Base-by-base conservation (phyloP, 2,888 invertebrate genomes). In the Caenorhabditis panamensis region DNA sequence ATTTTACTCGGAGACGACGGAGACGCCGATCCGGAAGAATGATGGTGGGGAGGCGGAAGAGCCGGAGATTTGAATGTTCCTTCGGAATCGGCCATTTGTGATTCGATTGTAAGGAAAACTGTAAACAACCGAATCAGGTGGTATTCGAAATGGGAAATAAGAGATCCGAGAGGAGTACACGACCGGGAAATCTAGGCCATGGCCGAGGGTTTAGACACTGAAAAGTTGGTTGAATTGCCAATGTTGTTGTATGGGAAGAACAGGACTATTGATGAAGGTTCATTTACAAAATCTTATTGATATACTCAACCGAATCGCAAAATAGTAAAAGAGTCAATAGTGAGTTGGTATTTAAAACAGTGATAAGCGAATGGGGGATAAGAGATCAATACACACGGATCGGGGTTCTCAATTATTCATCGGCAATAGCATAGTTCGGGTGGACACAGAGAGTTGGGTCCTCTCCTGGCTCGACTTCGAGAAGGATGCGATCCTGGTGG, bases 401-500 rank as follows among this genome's bases (percentile, higher is more conserved):
- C 2, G n/a, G 31, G 9, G 24, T 18, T 36, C n/a, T 26, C 20
- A 68, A 54, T 76, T 63, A 81, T 77, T 81, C 77, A 54, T 84
- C 84, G 63, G 79, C 95, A 56, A 96, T 93, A 58, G 95, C 94
- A 91, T 96, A 98, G 92, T 97, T 97, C 0, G 98, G 98, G 93
- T 99, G 97, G 0, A 97, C 97, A 18, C 97, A 95, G 5, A 98
- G 92, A 51, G 95, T 91, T 0, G 96, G 96, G 92, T 96, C 95
- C 37, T 94, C 94, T 76, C 94, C 94, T 0, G 93, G 93, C 28
- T 83, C 84, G 9, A 85, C 62, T 58, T 77, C 77, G 18, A 81
- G 61, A 22, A 82, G 58, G 59, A 82, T 69, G 16, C 61, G 66
- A 26, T 78, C 86, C 36, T 83, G 83, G 54, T 84, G 95, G 90